Base-by-base conservation (phyloP, 2,797 vertebrate species). In the Neopelma chrysocephalum region DNA sequence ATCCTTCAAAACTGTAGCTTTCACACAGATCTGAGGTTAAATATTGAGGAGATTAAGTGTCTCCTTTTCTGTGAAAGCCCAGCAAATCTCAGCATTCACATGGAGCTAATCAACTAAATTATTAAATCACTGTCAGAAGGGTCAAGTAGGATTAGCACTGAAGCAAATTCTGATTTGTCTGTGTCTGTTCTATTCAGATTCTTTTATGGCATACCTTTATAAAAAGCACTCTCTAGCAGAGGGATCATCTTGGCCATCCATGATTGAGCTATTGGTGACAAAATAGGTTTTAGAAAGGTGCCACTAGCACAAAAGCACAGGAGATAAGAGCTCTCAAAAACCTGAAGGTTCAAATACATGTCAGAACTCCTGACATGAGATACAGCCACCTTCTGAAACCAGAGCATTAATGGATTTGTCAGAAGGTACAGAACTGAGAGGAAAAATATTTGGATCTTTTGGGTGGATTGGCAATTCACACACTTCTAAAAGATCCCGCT, bases 401-500 rank as follows among this genome's bases (percentile, higher is more conserved):
- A 12, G 6, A 1, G 31, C 9, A 15, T 32, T 48, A 61, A 22
- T 5, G 12, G 1, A 0, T 32, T 19, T 23, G 4, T 15, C 5
- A 64, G 7, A 51, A 71, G 12, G 32, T 11, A 58, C 32, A 71
- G 27, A 82, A 47, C 6, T 3, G 11, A 53, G 23, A 53, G 22
- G 19, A 61, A 61, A 70, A 32, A 27, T 9, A 47, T 42, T 18
- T 64, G 9, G 18, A 13, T 72, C 56, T 70, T 71, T 32, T 13
- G 15, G 47, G 45, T 7, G 4, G 12, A 11, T 32, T 88, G 32
- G 10, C 17, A 78, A 56, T 29, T 70, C 26, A 72, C 3, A 82
- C 32, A 15, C 12, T 66, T 78, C 48, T 58, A 31, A n/a, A 65
- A 71, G 40, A 26, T 1, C 9, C 9, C 7, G 34, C 26, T 57